phyloP scores from a whole-genome alignment of 2,888 invertebrate genomes.

The Thalpophila matura region DNA sequence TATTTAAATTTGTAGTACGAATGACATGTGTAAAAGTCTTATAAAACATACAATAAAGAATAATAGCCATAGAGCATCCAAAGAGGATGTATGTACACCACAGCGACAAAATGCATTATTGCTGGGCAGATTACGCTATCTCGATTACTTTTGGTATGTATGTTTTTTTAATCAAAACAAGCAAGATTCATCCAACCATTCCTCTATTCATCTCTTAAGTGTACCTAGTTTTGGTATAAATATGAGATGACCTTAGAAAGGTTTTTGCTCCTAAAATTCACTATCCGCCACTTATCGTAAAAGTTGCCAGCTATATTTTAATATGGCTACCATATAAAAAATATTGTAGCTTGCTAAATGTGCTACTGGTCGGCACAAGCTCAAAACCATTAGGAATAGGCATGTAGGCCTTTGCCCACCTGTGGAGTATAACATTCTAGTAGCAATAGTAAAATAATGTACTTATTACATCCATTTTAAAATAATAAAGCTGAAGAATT shows the following conservation, averaged over 20 bases:
- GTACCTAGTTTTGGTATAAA: not conserved
- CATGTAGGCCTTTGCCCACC: not conserved
- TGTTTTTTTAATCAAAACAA: not conserved
- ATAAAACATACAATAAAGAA: too few relatives aligned
- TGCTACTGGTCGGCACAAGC: not conserved
- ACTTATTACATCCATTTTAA: too few relatives aligned
- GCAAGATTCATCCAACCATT: not conserved
- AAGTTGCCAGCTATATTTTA: slow-evolving; percentile 21
- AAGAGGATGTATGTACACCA: too few relatives aligned
- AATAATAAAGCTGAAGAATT: too few relatives aligned
- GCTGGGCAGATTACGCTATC: slow-evolving; percentile 15
- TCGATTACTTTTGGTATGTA: slow-evolving; percentile 13
- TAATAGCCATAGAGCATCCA: too few relatives aligned
- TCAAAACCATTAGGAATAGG: not conserved
- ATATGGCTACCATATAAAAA: not conserved
- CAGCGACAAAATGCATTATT: slow-evolving; percentile 7
- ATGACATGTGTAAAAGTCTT: too few relatives aligned
- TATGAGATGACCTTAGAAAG: slow-evolving; percentile 31
- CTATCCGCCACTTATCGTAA: not conserved
- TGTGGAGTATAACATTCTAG: not conserved
- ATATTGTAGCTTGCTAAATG: not conserved
- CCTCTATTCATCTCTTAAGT: not conserved
- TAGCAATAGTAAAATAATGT: too few relatives aligned
- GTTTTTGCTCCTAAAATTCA: slow-evolving; percentile 12
- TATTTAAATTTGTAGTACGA: too few relatives aligned